phyloP scores from a whole-genome alignment of 1,140 invertebrate genomes.

The Helicoverpa zea region DNA sequence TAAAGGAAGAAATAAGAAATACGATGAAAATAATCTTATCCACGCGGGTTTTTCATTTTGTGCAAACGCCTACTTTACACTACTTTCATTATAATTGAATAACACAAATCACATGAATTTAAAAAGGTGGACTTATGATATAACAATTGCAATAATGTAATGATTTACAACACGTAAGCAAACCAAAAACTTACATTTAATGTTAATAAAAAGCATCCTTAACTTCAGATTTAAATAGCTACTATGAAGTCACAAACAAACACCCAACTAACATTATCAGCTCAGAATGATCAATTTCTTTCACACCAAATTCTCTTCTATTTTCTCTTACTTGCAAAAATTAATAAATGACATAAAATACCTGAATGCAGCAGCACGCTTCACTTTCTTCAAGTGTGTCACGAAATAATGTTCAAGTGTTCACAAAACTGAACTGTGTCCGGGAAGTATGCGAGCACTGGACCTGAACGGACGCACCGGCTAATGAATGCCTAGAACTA shows the following conservation, averaged over 20 bases:
- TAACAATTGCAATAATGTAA: too few species aligned
- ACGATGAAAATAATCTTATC: not conserved
- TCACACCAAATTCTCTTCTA: not conserved
- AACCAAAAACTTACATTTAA: too few species aligned
- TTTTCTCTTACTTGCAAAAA: conserved; percentile 28
- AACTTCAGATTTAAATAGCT: too few species aligned
- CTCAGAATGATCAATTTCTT: not conserved
- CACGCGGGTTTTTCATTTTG: not conserved
- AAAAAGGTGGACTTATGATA: too few species aligned
- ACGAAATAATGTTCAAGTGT: conserved; percentile 72
- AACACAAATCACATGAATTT: too few species aligned
- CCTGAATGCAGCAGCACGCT: conserved; percentile 62
- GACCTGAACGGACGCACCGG: conserved; percentile 65
- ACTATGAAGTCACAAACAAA: not conserved
- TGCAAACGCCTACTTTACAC: too few species aligned
- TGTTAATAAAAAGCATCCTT: too few species aligned
- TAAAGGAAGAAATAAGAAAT: not conserved
- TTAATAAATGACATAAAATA: conserved; percentile 52
- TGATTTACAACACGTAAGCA: too few species aligned
- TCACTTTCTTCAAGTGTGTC: conserved; percentile 61
- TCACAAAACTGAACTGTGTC: conserved; percentile 77
- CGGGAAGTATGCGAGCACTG: conserved; percentile 74
- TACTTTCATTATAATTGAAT: too few species aligned
- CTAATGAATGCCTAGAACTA: conserved; percentile 52
- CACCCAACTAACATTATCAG: not conserved